These are phyloP conservation scores for Cancer borealis DNA, from an alignment of 2,888 invertebrate genomes.

Conservation along the genomic window DNA sequence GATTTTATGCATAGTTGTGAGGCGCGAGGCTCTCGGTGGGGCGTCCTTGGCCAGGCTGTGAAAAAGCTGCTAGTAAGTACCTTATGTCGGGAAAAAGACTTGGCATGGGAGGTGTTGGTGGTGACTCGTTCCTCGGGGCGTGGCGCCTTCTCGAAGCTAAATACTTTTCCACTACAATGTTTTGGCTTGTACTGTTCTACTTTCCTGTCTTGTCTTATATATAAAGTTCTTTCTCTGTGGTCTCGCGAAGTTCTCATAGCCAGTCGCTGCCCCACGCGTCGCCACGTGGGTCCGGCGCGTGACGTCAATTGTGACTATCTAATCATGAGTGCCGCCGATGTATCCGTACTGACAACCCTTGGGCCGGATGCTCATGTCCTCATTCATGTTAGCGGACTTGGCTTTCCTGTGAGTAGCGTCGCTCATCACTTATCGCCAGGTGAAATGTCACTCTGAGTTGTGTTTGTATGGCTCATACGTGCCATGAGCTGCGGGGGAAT, in stretches of 20 bases:
- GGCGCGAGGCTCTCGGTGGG: background rate
- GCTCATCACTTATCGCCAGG: slow-evolving; percentile 25
- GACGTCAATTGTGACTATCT: background rate
- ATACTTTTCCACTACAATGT: slow-evolving; percentile 18
- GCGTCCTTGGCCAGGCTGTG: background rate
- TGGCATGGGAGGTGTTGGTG: slow-evolving; percentile 30
- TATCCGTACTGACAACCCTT: background rate
- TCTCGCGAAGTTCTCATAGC: background rate
- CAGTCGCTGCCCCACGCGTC: background rate
- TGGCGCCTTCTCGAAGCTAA: slow-evolving; percentile 13
- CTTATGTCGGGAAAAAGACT: background rate
- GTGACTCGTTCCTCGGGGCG: slow-evolving; percentile 15
- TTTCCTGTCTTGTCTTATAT: slow-evolving; percentile 2
- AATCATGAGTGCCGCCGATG: background rate
- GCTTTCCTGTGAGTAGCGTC: background rate
- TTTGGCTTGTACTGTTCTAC: slow-evolving; percentile 10
- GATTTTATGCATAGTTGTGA: background rate
- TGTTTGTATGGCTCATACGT: background rate
- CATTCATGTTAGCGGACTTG: background rate
- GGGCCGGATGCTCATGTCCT: background rate
- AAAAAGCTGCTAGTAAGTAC: slow-evolving; percentile 23
- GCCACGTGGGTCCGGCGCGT: background rate
- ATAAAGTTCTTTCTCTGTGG: slow-evolving; percentile 6
- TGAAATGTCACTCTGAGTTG: background rate
- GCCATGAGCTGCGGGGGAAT: background rate